Percentiles rank a stretch among this genome's conserved stretches.
Conservation (phyloP, 2,888 invertebrate genomes). For the Apotomis turbidana region DNA sequence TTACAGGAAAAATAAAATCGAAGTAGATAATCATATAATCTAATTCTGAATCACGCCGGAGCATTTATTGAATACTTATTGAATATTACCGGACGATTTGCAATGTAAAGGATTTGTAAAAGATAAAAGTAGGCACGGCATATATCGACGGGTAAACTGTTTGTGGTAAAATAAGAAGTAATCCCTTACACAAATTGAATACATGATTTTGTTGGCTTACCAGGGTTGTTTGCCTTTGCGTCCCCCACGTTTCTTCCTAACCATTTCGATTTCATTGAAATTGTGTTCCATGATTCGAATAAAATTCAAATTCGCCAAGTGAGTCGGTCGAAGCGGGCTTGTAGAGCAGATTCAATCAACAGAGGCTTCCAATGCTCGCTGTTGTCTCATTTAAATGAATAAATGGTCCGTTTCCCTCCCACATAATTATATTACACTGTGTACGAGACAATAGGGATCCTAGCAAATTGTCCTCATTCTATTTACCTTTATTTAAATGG, state of each 20-base stretch:
- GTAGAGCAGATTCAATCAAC: slow-evolving; percentile 72
- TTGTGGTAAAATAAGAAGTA: slow-evolving; percentile 63
- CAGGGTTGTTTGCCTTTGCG: slow-evolving; percentile 65
- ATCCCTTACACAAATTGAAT: slow-evolving; percentile 74
- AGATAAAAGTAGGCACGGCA: slow-evolving; percentile 31
- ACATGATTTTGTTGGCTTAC: slow-evolving; percentile 69
- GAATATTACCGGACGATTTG: slow-evolving; percentile 28
- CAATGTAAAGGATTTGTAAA: slow-evolving; percentile 33
- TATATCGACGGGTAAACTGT: slow-evolving; percentile 45
- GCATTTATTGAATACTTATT: slow-evolving; percentile 29
- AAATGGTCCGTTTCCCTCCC: slow-evolving; percentile 54
- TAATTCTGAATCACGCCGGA: slow-evolving; percentile 15
- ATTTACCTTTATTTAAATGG: not conserved
- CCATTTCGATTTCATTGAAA: slow-evolving; percentile 70
- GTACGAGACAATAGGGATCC: slow-evolving; percentile 30
- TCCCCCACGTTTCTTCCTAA: slow-evolving; percentile 61
- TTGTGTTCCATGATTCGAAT: slow-evolving; percentile 65
- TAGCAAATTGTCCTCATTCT: slow-evolving; percentile 25
- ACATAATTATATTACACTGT: slow-evolving; percentile 38
- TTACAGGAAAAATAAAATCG: not conserved
- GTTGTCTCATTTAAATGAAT: slow-evolving; percentile 68
- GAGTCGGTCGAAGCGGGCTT: slow-evolving; percentile 56
- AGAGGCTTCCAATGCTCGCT: slow-evolving; percentile 61
- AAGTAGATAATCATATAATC: slow-evolving; percentile 23
- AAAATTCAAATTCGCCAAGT: slow-evolving; percentile 71